Percentiles rank a stretch among this genome's conserved stretches.
Conservation (phyloP, 2,888 invertebrate genomes). For the Neelides folsomi region DNA sequence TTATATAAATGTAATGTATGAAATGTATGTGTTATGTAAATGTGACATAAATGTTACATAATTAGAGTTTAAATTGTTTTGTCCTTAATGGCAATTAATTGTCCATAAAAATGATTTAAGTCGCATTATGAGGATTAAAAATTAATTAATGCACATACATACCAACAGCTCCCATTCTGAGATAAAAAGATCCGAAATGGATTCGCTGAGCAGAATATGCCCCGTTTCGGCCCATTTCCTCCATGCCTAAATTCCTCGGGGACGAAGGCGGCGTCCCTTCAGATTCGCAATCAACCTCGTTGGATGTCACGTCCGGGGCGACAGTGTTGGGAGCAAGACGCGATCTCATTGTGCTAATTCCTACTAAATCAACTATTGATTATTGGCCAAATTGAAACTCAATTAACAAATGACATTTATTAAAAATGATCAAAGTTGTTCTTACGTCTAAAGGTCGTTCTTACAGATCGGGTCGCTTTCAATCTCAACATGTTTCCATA, state of each 20-base stretch:
- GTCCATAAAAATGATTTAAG: neutral
- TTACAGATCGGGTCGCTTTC: slow-evolving; percentile 25
- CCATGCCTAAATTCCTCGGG: neutral
- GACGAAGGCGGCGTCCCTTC: slow-evolving; percentile 1
- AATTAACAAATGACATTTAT: too few relatives aligned
- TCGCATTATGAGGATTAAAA: neutral
- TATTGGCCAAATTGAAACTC: neutral
- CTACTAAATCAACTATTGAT: neutral
- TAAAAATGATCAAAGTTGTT: too few relatives aligned
- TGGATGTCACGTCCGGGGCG: slow-evolving; percentile 6
- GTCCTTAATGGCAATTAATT: neutral
- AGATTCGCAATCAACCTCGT: slow-evolving; percentile 2
- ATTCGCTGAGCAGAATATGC: slow-evolving; percentile 2
- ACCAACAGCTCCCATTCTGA: slow-evolving; percentile 30
- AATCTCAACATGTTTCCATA: slow-evolving; percentile 62
- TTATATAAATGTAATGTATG: too few relatives aligned
- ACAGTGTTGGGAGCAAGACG: slow-evolving; percentile 2
- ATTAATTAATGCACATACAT: neutral
- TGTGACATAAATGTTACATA: too few relatives aligned
- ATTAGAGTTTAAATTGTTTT: neutral
- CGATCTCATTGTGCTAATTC: slow-evolving; percentile 6
- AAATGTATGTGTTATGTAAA: too few relatives aligned
- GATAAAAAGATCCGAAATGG: slow-evolving; percentile 30
- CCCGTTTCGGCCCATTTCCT: slow-evolving; percentile 2
- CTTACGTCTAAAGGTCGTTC: slow-evolving; percentile 9